phyloP scores from a whole-genome alignment of 2,113 vertebrate genomes.

The Rhynchomys soricoides region DNA sequence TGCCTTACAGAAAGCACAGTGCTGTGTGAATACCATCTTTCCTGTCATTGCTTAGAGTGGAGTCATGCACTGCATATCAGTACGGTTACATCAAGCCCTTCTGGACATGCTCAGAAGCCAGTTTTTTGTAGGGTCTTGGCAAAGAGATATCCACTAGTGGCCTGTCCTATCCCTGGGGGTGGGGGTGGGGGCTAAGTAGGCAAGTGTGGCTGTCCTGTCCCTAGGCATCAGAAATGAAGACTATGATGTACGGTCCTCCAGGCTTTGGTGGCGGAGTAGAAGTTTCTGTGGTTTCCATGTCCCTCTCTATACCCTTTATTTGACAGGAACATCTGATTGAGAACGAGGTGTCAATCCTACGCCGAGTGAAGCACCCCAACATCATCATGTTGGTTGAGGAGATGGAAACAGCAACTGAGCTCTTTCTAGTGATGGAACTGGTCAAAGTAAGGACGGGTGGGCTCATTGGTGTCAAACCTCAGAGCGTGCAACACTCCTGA shows the following conservation, averaged over 20 bases:
- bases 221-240: not conserved
- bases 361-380: conserved; percentile 97
- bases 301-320: not conserved
- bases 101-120: not conserved
- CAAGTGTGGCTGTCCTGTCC: not conserved
- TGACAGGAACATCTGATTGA: conserved; percentile 97
- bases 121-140: not conserved
- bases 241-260: no score
- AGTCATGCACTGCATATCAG: not conserved
- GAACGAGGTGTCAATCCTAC: conserved; percentile 96
- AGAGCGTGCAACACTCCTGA: not conserved
- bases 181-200: not conserved
- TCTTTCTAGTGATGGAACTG: conserved; percentile 97
- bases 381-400: conserved; percentile 99
- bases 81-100: not conserved
- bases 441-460: conserved; percentile 90
- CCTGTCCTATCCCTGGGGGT: not conserved
- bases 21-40: accelerated
- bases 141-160: no score
- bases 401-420: conserved; percentile 94
- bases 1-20: not conserved
- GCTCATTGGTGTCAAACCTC: not conserved
- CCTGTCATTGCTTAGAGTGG: accelerated
- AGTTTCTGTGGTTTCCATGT: not conserved
- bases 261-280: accelerated